Evolutionary conservation across 2,888 invertebrate genomes (phyloP).

Genomic region (Agrochola circellaris): DNA sequence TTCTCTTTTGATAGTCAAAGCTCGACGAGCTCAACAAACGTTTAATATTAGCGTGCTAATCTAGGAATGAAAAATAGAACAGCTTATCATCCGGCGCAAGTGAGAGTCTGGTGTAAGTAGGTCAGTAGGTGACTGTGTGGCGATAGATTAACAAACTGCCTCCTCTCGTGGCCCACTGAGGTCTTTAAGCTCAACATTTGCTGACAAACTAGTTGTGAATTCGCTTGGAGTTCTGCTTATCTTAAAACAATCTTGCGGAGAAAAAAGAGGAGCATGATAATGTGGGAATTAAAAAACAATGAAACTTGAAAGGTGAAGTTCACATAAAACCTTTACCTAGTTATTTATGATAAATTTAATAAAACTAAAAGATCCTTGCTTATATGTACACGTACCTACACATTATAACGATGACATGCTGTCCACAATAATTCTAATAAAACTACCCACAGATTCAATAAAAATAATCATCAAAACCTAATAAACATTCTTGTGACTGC

Average conservation of each 20-base stretch:
- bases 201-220: conserved; percentile 61
- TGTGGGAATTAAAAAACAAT: conserved; percentile 35
- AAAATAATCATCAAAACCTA: not conserved
- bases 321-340: not conserved
- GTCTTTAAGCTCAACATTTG: conserved; percentile 61
- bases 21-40: conserved; percentile 11
- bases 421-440: not conserved
- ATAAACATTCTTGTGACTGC: not conserved
- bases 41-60: conserved; percentile 51
- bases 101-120: conserved; percentile 61
- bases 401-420: not conserved
- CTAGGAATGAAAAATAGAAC: conserved; percentile 62
- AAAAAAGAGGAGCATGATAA: conserved; percentile 40
- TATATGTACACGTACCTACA: not conserved
- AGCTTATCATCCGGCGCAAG: conserved; percentile 63
- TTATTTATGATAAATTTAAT: not conserved
- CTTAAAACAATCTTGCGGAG: conserved; percentile 58
- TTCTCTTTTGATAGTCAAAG: conserved; percentile 7
- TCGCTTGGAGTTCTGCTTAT: conserved; percentile 59
- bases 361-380: not conserved
- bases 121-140: conserved; percentile 66
- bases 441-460: not conserved
- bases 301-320: conserved; percentile 16
- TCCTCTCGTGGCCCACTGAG: conserved; percentile 52
- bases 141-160: conserved; percentile 67